Base-by-base conservation (phyloP, 2,888 invertebrate genomes). In the Noctua fimbriata region DNA sequence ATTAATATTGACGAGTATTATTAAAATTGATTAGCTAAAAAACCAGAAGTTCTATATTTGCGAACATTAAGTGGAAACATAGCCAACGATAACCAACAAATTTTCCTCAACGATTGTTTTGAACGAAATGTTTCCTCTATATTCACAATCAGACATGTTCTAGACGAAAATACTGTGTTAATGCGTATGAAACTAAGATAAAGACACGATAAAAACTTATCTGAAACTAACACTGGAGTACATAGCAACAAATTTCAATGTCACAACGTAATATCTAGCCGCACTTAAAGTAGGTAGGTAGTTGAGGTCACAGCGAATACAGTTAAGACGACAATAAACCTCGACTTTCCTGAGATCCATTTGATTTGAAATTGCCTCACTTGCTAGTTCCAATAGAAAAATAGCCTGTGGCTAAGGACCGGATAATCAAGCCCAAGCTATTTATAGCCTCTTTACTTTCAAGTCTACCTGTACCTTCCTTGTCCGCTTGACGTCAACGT, bases 201-300 rank as follows among this genome's bases (percentile, higher is more conserved):
- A 83, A 58, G 4, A 14, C 18, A 41, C 41, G 87, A 86, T 86
- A 88, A 73, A 65, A 16, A 76, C 70, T 73, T 84, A 87, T 87
- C 78, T 67, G 32, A 3, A 47, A 47, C 63, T 75, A 52, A 73
- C 60, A 67, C 7, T 70, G 7, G 47, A 67, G 67, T 79, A 49
- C 49, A 0, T 49, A 75, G 60, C 52, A 67, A 63, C 60, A 79
- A 76, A 80, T 47, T 80, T 84, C 88, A 85, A 87, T 84, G 79
- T 69, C 78, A 79, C 52, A 36, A 60, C 32, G 10, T 66, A 69
- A 88, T 79, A 36, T 0, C 36, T 36, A 84, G 67, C 67, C 55
- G 21, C 44, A 55, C 24, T 36, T 18, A 24, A 36, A 36, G 36
- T 63, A 9, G 6, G 1, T 66, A 41, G 16, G 60, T 16, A 67